Evolutionary conservation across 2,797 vertebrate species (phyloP), one percentile per base, ranked within the genome.

Genomic region (Tenualosa thibaudeaui): DNA sequence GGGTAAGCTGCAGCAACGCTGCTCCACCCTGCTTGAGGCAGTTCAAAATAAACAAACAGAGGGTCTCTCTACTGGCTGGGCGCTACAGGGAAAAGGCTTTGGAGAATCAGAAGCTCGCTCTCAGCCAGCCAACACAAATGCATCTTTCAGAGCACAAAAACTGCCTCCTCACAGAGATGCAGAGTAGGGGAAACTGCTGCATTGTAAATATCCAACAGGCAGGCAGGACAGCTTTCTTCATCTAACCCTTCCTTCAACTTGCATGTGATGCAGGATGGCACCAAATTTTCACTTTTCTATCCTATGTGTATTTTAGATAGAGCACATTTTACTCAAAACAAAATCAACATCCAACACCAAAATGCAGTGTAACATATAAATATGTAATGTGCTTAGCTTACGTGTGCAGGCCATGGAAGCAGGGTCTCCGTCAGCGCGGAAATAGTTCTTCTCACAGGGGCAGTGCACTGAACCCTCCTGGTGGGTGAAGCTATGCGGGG

Each of bases 371-470:
- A 40, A 15, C 26, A 40, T 8, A 31, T 4, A 75, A 13, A 46
- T 22, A 78, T 78, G 0, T 22, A 78, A 43, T 19, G 40, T 46
- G 40, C 19, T 58, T 71, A 92, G 97, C 98, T 94, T 96, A 99
- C 98, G 96, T 90, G 97, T 99, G 91, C 98, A 99, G 93, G 98
- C 97, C 97, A 98, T 98, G 91, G 97, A 98, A 90, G 96, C 95
- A 81, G 97, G 96, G 90, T 99, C 98, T 93, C 96, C 98, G 68
- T 97, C 97, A 40, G 98, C 96, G 26, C 98, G 96, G 94, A 98
- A 99, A 95, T 97, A 98, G 95, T 98, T 98, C 91, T 97, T 98
- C 94, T 99, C 98, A 92, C 98, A 99, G 93, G 94, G 96, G 90
- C 98, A 99, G 94, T 97, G 94, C 90, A 96, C 90, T 81, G 98